These are phyloP conservation scores for Felis chaus DNA, from an alignment of 2,113 vertebrate genomes.

Conservation along the genomic window DNA sequence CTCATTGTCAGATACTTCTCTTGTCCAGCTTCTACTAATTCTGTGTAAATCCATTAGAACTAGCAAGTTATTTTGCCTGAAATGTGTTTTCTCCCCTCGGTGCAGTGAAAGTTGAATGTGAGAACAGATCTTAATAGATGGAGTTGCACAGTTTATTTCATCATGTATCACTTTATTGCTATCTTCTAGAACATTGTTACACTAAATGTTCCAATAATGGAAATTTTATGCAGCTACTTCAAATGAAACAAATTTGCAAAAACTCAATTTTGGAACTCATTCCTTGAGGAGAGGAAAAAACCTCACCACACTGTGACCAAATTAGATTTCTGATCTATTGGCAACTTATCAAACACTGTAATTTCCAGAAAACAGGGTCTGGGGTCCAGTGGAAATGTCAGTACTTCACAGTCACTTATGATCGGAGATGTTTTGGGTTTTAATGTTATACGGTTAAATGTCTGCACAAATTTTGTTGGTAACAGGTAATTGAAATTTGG, in stretches of 20 bases:
- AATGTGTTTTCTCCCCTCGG: constrained; percentile 50
- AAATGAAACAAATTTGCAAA: constrained; percentile 72
- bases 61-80: constrained; percentile 73
- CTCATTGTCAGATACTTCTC: constrained; percentile 40
- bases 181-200: constrained; percentile 70
- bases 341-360: constrained; percentile 57
- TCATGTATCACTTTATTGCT: constrained; percentile 77
- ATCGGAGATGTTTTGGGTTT: constrained; percentile 11
- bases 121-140: constrained; percentile 74
- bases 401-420: not conserved
- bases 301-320: constrained; percentile 66
- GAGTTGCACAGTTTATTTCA: constrained; percentile 72
- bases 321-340: constrained; percentile 68
- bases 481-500: constrained; percentile 56
- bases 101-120: constrained; percentile 66
- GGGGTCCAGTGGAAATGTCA: constrained; percentile 28
- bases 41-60: constrained; percentile 73
- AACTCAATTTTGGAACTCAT: constrained; percentile 78
- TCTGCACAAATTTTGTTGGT: not conserved
- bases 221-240: constrained; percentile 63
- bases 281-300: constrained; percentile 67
- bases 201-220: constrained; percentile 77
- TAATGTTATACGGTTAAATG: constrained; percentile 40
- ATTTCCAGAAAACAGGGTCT: constrained; percentile 58
- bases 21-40: constrained; percentile 65